phyloP scores from a whole-genome alignment of 2,797 vertebrate genomes.

The Artibeus jamaicensis region DNA sequence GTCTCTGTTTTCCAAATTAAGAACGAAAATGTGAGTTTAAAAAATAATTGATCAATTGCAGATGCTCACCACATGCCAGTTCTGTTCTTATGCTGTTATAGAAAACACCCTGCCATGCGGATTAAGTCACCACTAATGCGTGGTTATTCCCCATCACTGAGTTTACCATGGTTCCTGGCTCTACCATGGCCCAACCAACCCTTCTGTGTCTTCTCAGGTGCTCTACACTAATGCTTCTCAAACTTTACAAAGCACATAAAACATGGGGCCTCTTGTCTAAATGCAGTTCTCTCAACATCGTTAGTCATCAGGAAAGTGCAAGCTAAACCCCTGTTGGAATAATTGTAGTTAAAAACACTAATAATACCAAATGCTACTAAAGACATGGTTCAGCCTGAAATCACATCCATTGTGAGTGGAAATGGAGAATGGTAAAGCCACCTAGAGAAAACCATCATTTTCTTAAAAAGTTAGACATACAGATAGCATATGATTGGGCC shows the following conservation, averaged over 20 bases:
- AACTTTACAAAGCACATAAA: not conserved
- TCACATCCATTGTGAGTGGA: not conserved
- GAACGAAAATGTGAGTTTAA: not conserved
- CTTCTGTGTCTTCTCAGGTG: not conserved
- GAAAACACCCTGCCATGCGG: not conserved
- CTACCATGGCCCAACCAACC: fast-evolving
- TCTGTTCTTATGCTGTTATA: not conserved
- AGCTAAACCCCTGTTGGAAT: not conserved
- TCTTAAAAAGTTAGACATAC: not conserved
- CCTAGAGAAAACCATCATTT: not conserved
- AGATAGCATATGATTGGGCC: not conserved
- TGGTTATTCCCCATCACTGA: not conserved
- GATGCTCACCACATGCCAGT: not conserved
- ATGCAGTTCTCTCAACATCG: not conserved
- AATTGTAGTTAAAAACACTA: not conserved
- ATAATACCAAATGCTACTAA: not conserved
- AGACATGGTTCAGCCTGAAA: not conserved
- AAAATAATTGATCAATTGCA: not conserved
- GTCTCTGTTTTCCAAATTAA: not conserved
- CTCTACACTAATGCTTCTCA: not conserved
- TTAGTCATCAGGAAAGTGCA: not conserved
- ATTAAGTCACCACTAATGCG: fast-evolving
- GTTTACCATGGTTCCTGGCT: not conserved
- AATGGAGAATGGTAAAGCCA: not conserved
- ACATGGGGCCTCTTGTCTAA: not conserved